Evolutionary conservation across 2,888 invertebrate genomes (phyloP).

Genomic region (Leptopterna dolabrata): DNA sequence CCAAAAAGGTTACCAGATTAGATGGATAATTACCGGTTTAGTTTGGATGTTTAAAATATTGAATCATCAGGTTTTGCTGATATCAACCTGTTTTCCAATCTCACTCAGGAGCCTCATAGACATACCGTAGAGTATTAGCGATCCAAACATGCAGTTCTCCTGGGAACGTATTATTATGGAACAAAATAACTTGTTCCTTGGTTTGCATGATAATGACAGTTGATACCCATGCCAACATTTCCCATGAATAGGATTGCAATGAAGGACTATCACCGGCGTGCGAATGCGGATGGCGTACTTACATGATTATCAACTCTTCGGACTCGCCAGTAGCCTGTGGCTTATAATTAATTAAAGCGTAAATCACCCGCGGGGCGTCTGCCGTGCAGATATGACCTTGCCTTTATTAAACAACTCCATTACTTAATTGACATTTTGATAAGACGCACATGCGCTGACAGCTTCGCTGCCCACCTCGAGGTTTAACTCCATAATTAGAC

Average conservation of each 20-base stretch:
- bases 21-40: too few species aligned
- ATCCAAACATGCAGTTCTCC: too few species aligned
- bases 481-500: background rate
- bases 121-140: too few species aligned
- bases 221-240: background rate
- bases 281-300: background rate
- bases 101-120: too few species aligned
- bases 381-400: conserved; percentile 27
- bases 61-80: too few species aligned
- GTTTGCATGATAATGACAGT: background rate
- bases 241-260: background rate
- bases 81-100: too few species aligned
- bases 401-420: conserved; percentile 42
- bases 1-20: too few species aligned
- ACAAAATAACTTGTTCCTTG: too few species aligned
- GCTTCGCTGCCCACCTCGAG: background rate
- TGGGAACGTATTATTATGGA: too few species aligned
- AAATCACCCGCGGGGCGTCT: conserved; percentile 21
- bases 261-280: background rate
- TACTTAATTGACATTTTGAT: conserved; percentile 21
- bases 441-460: background rate
- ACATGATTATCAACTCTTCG: background rate
- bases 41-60: too few species aligned
- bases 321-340: background rate
- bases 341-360: conserved; percentile 32